Evolutionary conservation across 2,888 invertebrate species (phyloP).

Genomic region (Ormyrus nitidulus): DNA sequence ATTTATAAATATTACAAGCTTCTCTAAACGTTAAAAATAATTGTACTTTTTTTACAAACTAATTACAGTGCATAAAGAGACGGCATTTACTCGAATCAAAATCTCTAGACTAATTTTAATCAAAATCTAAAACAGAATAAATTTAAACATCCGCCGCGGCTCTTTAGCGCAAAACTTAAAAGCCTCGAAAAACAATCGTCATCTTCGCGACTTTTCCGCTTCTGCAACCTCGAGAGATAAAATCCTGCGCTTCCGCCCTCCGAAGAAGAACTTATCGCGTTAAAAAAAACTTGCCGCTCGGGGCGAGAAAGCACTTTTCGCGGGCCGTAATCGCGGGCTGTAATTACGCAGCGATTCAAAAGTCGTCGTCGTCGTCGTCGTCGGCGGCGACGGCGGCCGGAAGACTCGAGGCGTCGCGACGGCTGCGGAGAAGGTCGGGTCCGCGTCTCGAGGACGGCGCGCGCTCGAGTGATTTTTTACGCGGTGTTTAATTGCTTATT

Average conservation of each 20-base stretch:
- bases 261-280: slow-evolving; percentile 44
- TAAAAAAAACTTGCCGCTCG: slow-evolving; percentile 33
- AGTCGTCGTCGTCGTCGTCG: neutral
- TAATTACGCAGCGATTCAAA: slow-evolving; percentile 35
- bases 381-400: too few relatives aligned
- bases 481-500: slow-evolving; percentile 26
- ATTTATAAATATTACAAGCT: too few relatives aligned
- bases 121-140: too few relatives aligned
- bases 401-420: too few relatives aligned
- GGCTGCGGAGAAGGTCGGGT: slow-evolving; percentile 30
- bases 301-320: slow-evolving; percentile 18
- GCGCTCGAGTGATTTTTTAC: slow-evolving; percentile 24
- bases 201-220: slow-evolving; percentile 4
- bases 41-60: too few relatives aligned
- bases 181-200: slow-evolving; percentile 27
- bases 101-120: too few relatives aligned
- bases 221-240: neutral
- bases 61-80: too few relatives aligned
- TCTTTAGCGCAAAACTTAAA: slow-evolving; percentile 24
- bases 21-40: too few relatives aligned
- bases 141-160: neutral
- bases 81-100: too few relatives aligned
- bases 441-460: slow-evolving; percentile 35
- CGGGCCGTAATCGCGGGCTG: slow-evolving; percentile 46
- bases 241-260: too few relatives aligned